Percentiles rank a stretch among this genome's conserved stretches.
phyloP scores from a whole-genome alignment of 2,797 vertebrate genomes.

The Micromesistius poutassou region DNA sequence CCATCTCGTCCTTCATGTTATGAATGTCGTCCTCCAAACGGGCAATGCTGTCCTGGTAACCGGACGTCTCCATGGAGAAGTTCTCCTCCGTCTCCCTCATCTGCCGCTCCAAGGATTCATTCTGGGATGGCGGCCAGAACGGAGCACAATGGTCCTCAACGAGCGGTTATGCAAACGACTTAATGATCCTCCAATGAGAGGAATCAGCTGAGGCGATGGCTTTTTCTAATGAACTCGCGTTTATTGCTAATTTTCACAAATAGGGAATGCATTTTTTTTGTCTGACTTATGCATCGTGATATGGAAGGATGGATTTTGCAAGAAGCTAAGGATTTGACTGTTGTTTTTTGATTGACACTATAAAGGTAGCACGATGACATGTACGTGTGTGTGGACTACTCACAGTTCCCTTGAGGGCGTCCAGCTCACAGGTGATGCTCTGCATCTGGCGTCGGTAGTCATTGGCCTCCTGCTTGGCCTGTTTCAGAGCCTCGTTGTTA shows the following conservation, averaged over 20 bases:
- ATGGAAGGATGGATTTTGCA: neutral
- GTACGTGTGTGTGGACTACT: conserved; percentile 62
- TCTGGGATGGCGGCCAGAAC: conserved; percentile 68
- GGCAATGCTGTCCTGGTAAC: conserved; percentile 86
- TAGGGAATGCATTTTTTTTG: neutral
- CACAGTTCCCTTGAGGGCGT: conserved; percentile 92
- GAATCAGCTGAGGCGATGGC: neutral
- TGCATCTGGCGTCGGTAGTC: conserved; percentile 93
- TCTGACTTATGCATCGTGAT: neutral
- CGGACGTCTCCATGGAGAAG: conserved; percentile 80
- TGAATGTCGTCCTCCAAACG: conserved; percentile 91
- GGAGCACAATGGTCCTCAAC: conserved; percentile 19
- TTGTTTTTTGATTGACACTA: neutral
- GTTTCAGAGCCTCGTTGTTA: conserved; percentile 85
- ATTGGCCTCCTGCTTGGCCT: conserved; percentile 88
- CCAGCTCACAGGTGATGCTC: conserved; percentile 88
- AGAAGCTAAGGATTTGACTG: neutral
- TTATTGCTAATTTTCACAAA: neutral
- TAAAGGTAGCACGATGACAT: neutral
- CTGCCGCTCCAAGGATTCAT: conserved; percentile 91
- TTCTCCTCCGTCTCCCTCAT: conserved; percentile 93
- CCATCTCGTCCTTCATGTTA: conserved; percentile 97
- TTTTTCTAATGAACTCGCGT: neutral
- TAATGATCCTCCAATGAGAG: conserved; percentile 7
- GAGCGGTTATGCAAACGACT: conserved; percentile 15